Percentiles rank a stretch among this genome's conserved stretches.
phyloP scores from a whole-genome alignment of 2,888 invertebrate genomes.

The Heliconius erato region DNA sequence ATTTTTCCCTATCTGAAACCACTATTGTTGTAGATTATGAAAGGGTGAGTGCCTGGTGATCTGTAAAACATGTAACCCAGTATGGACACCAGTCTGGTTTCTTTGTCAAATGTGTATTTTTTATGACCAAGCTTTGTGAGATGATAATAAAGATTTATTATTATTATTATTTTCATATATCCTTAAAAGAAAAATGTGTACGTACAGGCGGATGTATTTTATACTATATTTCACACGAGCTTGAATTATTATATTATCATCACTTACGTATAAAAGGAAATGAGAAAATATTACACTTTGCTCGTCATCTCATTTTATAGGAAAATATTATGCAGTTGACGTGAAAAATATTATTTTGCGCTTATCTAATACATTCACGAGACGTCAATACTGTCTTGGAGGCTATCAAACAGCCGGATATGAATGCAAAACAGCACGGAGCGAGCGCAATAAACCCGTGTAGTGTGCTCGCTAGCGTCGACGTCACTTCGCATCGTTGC shows the following conservation, averaged over 20 bases:
- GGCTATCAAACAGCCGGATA: conserved; percentile 40
- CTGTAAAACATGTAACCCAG: too few relatives aligned
- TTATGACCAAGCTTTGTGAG: too few relatives aligned
- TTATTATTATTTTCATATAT: background rate
- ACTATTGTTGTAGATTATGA: too few relatives aligned
- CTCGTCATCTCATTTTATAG: conserved; percentile 16
- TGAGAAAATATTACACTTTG: conserved; percentile 16
- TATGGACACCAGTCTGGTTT: too few relatives aligned
- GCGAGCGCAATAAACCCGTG: conserved; percentile 41
- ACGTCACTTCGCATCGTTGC: conserved; percentile 4
- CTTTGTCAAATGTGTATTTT: too few relatives aligned
- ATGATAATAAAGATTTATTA: too few relatives aligned
- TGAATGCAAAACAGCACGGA: conserved; percentile 40
- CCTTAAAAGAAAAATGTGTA: background rate
- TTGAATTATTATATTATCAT: background rate
- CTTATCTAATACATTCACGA: conserved; percentile 39
- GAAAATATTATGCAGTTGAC: conserved; percentile 26
- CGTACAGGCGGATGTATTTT: background rate
- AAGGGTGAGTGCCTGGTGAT: too few relatives aligned
- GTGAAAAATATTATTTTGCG: conserved; percentile 32
- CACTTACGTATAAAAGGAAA: background rate
- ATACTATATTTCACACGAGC: background rate
- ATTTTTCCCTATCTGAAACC: too few relatives aligned
- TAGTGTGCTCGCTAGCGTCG: conserved; percentile 5
- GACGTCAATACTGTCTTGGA: conserved; percentile 33